Evolutionary conservation across 2,113 vertebrate species (phyloP).

Genomic region (Indicator indicator): DNA sequence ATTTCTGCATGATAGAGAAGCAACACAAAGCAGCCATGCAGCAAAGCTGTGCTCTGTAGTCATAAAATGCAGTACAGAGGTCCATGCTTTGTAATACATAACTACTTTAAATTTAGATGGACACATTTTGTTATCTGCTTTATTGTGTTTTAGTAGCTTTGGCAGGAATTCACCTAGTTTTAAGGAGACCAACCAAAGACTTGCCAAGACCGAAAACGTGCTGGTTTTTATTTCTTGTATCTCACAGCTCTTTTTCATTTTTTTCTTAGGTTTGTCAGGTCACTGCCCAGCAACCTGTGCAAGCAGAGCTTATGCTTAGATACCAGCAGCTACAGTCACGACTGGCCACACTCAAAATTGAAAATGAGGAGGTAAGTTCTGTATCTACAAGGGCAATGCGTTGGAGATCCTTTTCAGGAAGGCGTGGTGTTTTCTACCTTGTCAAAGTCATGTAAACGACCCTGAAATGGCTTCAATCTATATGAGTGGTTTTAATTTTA

Average conservation of each 20-base stretch:
- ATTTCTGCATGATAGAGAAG: neutral
- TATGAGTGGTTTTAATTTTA: neutral
- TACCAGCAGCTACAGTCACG: constrained; percentile 97
- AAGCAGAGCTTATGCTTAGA: constrained; percentile 91
- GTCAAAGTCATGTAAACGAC: neutral
- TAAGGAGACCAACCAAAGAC: neutral
- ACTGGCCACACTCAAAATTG: constrained; percentile 93
- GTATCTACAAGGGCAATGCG: neutral
- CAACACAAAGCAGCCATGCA: neutral
- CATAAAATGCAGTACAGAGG: neutral
- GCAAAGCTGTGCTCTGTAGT: neutral
- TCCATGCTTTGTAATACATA: neutral
- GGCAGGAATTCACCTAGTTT: neutral
- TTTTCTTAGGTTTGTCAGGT: constrained; percentile 91
- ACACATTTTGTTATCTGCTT: neutral
- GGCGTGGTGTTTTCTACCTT: neutral
- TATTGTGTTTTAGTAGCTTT: neutral
- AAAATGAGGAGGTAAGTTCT: constrained; percentile 93
- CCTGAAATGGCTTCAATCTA: neutral
- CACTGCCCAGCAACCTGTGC: constrained; percentile 92
- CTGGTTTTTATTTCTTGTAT: neutral
- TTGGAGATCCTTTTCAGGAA: neutral
- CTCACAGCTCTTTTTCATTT: constrained; percentile 48
- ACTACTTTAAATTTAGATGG: neutral
- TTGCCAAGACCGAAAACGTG: neutral